Conservation (phyloP, 2,888 invertebrate species). For the Brachypalpus laphriformis region DNA sequence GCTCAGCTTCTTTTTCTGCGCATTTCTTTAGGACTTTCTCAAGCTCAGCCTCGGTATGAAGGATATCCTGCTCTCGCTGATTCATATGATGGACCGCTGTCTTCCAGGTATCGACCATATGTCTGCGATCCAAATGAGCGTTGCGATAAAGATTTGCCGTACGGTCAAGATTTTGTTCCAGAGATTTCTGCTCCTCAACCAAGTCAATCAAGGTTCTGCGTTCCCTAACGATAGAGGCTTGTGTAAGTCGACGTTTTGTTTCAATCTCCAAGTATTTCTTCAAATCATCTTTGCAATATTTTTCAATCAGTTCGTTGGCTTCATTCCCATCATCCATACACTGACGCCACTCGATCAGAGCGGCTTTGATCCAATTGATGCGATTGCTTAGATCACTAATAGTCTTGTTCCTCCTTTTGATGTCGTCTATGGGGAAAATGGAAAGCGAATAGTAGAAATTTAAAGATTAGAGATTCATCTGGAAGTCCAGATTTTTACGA, state of each 20-base stretch:
- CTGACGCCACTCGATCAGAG: slow-evolving; percentile 88
- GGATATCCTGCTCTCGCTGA: slow-evolving; percentile 88
- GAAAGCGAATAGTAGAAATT: not conserved
- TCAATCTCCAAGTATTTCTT: slow-evolving; percentile 87
- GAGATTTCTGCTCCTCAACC: slow-evolving; percentile 84
- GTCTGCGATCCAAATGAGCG: slow-evolving; percentile 87
- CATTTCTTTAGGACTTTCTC: slow-evolving; percentile 77
- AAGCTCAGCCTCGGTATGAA: slow-evolving; percentile 83
- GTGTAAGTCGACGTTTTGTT: slow-evolving; percentile 84
- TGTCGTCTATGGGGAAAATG: slow-evolving; percentile 81
- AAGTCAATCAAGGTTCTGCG: slow-evolving; percentile 82
- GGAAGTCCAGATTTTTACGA: too few species aligned
- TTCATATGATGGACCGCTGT: slow-evolving; percentile 87
- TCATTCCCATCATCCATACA: slow-evolving; percentile 87
- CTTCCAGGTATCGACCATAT: slow-evolving; percentile 89
- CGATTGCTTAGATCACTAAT: slow-evolving; percentile 87
- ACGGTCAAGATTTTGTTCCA: slow-evolving; percentile 84
- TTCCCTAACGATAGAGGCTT: slow-evolving; percentile 83
- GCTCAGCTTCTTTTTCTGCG: slow-evolving; percentile 80
- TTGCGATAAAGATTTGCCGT: slow-evolving; percentile 84
- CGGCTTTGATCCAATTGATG: slow-evolving; percentile 86
- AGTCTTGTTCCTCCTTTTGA: slow-evolving; percentile 85
- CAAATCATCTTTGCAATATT: slow-evolving; percentile 88
- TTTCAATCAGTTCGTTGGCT: slow-evolving; percentile 88
- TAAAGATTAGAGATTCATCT: not conserved